Evolutionary conservation across 2,113 vertebrate species (phyloP), one percentile per base, ranked within the genome.

Genomic region (Cololabis saira): DNA sequence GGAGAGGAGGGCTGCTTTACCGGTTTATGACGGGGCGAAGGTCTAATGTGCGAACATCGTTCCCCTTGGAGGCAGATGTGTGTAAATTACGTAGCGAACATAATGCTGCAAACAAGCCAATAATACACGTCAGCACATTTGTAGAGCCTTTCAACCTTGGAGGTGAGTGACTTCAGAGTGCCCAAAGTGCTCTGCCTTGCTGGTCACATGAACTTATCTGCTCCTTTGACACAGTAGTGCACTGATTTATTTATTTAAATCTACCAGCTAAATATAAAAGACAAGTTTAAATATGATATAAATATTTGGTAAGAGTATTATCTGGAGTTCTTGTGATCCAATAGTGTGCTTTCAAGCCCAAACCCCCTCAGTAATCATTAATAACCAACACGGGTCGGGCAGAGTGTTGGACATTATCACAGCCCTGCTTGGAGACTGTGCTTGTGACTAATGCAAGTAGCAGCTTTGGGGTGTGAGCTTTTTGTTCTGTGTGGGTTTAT

Each of bases 21-120:
- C 68, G 63, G 57, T 80, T 90, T 83, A 82, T 82, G 57, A 68
- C 5, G 30, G 85, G 60, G 57, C 74, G 82, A 86, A 88, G 78
- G 80, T 88, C 69, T 27, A 17, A 55, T 48, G n/a, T 24, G 71
- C 49, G 58, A 43, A 68, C 57, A 67, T 81, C 76, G 11, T 19
- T 37, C 44, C 45, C 61, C 60, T 51, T 14, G 50, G 48, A 53
- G 50, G 57, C 27, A 50, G 62, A 5, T 43, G 62, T 64, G 15
- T 76, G 62, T 43, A 37, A 37, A 37, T 37, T 22, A 61, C 66
- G 58, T 33, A 3, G 41, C 17, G 24, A 33, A 37, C 53, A 2
- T 37, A 51, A 53, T 58, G 14, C 21, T 16, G 17, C 7, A 22
- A 41, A 17, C 7, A 43, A 24, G 42, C 19, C 4, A 10, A 65